Base-by-base conservation (phyloP, 2,888 invertebrate genomes). In the Acrocyrtus sp. region DNA sequence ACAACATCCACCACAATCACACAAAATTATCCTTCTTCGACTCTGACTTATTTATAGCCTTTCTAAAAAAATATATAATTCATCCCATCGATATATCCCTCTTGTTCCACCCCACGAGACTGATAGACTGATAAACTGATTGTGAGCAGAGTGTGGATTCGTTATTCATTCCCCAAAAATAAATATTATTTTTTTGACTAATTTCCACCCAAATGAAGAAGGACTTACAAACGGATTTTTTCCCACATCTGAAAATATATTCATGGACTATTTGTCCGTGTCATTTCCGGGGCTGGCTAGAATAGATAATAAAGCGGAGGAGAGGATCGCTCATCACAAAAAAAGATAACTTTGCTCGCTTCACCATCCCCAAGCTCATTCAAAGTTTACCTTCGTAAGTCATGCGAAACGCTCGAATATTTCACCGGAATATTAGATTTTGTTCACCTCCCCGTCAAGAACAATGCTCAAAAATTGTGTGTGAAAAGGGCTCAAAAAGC, bases 401-500 rank as follows among this genome's bases (percentile, higher is more conserved):
- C 27, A 54, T 39, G 47, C 56, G 19, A 48, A 47, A 21, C 63
- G 15, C 12, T 41, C 53, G n/a, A 62, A 62, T 63, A 63, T 63
- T 62, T 62, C 45, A 63, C 29, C 15, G 4, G 6, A 21, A 29
- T 41, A 34, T 65, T 56, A 39, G 12, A 56, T 56, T 54, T 56
- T 65, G n/a, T n/a, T n/a, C 56, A 56, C 56, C 65, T 54, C 48
- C 48, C 54, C 48, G n/a, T 10, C 48, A 22, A 65, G 22, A 22
- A 12, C 17, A 65, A 22, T 12, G 26, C 21, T 27, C n/a, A n/a
- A n/a, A n/a, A n/a, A n/a, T n/a, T n/a, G 56, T 56, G 65, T 63
- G 63, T 63, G 56, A 65, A 65, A 65, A 45, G 54, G 56, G 47
- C 56, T 34, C 54, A 65, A 65, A 65, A 34, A n/a, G n/a, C n/a